These are phyloP conservation scores for Axea sp. DNA, from an alignment of 2,888 invertebrate species.

Conservation along the genomic window DNA sequence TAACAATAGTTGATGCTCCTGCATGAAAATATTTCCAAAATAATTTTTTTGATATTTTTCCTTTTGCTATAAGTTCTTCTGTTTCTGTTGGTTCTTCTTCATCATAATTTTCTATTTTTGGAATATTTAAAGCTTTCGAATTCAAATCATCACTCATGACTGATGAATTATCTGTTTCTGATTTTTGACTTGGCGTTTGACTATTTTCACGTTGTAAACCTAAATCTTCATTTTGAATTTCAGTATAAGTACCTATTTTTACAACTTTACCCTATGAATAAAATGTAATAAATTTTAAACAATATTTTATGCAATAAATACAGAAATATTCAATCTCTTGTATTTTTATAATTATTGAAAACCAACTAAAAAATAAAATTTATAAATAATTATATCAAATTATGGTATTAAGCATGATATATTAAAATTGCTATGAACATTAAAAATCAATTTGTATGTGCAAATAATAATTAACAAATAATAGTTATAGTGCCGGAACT, in stretches of 20 bases:
- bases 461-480: no score
- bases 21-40: conserved; percentile 86
- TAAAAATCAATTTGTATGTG: no score
- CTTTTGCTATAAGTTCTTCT: conserved; percentile 84
- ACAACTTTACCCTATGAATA: conserved; percentile 40
- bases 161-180: not conserved
- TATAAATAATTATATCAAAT: no score
- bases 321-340: no score
- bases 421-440: no score
- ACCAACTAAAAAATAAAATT: no score
- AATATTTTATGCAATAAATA: no score
- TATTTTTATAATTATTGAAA: no score
- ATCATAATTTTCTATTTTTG: conserved; percentile 65
- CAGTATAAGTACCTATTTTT: conserved; percentile 31
- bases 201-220: conserved; percentile 69
- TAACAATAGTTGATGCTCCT: conserved; percentile 81
- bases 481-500: no score
- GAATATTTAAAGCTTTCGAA: conserved; percentile 19
- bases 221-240: conserved; percentile 27
- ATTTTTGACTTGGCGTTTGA: conserved; percentile 13
- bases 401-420: no score
- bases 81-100: conserved; percentile 82
- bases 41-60: conserved; percentile 82
- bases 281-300: no score
- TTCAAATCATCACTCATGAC: conserved; percentile 8